Base-by-base conservation (phyloP, 2,888 invertebrate species). In the Syrphus vitripennis region DNA sequence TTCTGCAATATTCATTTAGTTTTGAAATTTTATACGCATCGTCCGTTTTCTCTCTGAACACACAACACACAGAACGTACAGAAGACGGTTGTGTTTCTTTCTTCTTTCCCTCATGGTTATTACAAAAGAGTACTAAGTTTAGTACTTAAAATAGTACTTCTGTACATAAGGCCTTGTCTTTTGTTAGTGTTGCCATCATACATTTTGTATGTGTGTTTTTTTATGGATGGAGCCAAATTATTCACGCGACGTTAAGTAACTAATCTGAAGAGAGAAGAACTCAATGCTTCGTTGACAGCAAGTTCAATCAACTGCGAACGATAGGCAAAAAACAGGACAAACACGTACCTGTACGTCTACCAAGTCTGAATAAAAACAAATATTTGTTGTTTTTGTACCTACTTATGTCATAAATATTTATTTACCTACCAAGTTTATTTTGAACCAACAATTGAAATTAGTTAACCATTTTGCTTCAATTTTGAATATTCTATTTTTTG, bases 31-130 rank as follows among this genome's bases (percentile, higher is more conserved):
- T 83, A 79, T 83, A 83, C 79, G 87, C 87, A 83, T 83, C 83
- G 79, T 29, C 77, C 78, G 87, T 59, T 82, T 71, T 79, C 87
- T 78, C 71, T 81, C 74, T 57, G 75, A 19, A 42, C 67, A 81
- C 63, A 45, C 34, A 57, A 31, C 69, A 34, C 45, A 40, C 31
- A 34, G 48, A 50, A 37, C 9, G 40, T 21, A 59, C 40, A 83
- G 69, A 76, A 83, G 69, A 87, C 83, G 88, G 88, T 88, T 88
- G 83, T 87, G 84, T 86, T 87, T 87, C n/a, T 84, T 87, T 88
- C 48, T 59, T 34, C 24, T 14, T 71, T 77, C 42, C 24, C 26
- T 59, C 14, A 21, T 34, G n/a, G 24, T n/a, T 69, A n/a, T 53
- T 53, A 19, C 29, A 37, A 53, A 53, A 14, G 19, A 42, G 70